Conservation (phyloP, 2,888 invertebrate genomes). For the Drosophila longiperda region DNA sequence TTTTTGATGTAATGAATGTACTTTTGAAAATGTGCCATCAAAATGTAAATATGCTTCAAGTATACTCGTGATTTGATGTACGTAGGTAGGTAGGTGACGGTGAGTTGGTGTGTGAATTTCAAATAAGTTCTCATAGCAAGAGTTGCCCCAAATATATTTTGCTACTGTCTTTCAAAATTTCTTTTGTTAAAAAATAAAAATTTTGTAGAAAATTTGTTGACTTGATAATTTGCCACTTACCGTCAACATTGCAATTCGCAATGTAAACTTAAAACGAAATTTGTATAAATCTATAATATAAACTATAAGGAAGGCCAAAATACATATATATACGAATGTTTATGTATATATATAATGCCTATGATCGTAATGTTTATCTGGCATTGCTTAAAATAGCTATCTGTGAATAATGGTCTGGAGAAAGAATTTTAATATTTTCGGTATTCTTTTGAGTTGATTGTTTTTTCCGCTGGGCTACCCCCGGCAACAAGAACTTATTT, state of each 20-base stretch:
- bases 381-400: conserved; percentile 54
- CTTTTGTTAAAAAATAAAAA: conserved; percentile 9
- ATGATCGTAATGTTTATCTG: conserved; percentile 19
- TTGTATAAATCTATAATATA: conserved; percentile 34
- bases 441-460: conserved; percentile 3
- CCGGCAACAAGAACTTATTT: conserved; percentile 74
- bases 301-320: conserved; percentile 13
- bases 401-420: conserved; percentile 58
- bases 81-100: neutral
- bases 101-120: conserved; percentile 16
- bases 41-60: conserved; percentile 31
- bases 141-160: conserved; percentile 55
- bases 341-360: neutral
- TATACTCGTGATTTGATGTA: conserved; percentile 39
- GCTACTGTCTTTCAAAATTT: conserved; percentile 17
- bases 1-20: conserved; percentile 42
- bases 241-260: conserved; percentile 78
- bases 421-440: conserved; percentile 42
- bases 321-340: conserved; percentile 6
- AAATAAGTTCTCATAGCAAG: conserved; percentile 74
- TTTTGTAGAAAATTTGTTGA: conserved; percentile 21
- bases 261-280: conserved; percentile 68
- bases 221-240: conserved; percentile 68
- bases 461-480: conserved; percentile 55
- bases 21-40: conserved; percentile 30